phyloP scores from a whole-genome alignment of 2,113 vertebrate species.

The Catagonus wagneri region DNA sequence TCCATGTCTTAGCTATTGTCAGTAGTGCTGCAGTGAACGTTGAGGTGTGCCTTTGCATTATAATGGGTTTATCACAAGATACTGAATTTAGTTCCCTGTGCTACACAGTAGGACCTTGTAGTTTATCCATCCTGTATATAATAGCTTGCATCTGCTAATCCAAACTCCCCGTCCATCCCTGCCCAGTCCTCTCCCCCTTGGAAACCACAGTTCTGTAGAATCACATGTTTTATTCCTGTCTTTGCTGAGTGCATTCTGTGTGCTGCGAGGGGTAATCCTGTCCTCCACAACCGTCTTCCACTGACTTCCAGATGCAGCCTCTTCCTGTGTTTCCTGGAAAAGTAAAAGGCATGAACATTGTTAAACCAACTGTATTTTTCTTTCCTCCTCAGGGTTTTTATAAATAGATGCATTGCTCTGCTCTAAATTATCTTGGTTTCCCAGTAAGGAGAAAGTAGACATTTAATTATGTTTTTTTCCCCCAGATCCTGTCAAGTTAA shows the following conservation, averaged over 20 bases:
- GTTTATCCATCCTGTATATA: too few relatives aligned
- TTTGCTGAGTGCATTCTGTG: neutral
- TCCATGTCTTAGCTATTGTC: too few relatives aligned
- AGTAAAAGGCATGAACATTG: neutral
- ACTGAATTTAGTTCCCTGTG: too few relatives aligned
- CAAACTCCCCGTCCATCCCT: too few relatives aligned
- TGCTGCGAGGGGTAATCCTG: neutral
- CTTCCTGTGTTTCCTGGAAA: neutral
- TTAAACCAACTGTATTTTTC: neutral
- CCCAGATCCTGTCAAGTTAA: neutral
- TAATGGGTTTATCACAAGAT: too few relatives aligned
- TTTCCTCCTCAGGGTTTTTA: neutral
- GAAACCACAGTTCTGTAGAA: too few relatives aligned
- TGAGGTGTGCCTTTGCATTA: too few relatives aligned
- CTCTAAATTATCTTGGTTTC: conserved; percentile 22
- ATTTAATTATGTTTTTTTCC: neutral
- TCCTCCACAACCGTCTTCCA: neutral
- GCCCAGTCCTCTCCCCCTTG: too few relatives aligned
- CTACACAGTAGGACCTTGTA: too few relatives aligned
- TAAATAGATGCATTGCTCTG: conserved; percentile 1
- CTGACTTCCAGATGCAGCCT: neutral
- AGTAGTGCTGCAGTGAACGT: too few relatives aligned
- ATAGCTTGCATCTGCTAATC: too few relatives aligned
- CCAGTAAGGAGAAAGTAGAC: neutral
- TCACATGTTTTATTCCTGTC: neutral